Base-by-base conservation (phyloP, 2,888 invertebrate species). In the Cinara cedri region DNA sequence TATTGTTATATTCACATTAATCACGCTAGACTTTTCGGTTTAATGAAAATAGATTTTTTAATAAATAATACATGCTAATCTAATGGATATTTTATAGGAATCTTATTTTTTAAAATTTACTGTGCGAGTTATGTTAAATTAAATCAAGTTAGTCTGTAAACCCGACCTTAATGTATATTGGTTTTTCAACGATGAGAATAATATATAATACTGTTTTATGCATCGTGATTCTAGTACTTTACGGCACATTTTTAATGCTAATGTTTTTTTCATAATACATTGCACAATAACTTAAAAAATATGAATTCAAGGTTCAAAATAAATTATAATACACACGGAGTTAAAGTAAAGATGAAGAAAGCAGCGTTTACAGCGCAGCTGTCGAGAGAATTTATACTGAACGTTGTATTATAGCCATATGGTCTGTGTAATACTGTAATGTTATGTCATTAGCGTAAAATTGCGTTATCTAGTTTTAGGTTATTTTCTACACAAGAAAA, bases 1-100 rank as follows among this genome's bases (percentile, higher is more conserved):
- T n/a, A n/a, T n/a, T 78, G 70, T 70, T 78, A 70, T 78, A 78
- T 70, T 51, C 70, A 26, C 78, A 78, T 78, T 78, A 70, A 78
- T 78, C 78, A 78, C 78, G 78, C 78, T n/a, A 78, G 78, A 62
- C 51, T 74, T 42, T 70, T 70, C 51, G 70, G 70, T 78, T 78
- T 70, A 49, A 42, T 78, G 62, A 68, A 70, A 60, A 49, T 51
- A 70, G 46, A 78, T 78, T 72, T 72, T 57, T 57, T 68, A 26
- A 70, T 49, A 57, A n/a, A 51, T 60, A 78, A 24, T 26, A 54
- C 63, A 11, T 19, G 19, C 10, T 14, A n/a, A 24, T 26, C 8
- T 46, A 34, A n/a, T 42, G 3, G 26, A 34, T 16, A 19, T 19
- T 14, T 24, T 46, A 46, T 57, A 44, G 55, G 24, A 49, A 6